Percentiles rank a stretch among this genome's conserved stretches.
phyloP scores from a whole-genome alignment of 2,113 vertebrate species.

The Pelmatolapia mariae region DNA sequence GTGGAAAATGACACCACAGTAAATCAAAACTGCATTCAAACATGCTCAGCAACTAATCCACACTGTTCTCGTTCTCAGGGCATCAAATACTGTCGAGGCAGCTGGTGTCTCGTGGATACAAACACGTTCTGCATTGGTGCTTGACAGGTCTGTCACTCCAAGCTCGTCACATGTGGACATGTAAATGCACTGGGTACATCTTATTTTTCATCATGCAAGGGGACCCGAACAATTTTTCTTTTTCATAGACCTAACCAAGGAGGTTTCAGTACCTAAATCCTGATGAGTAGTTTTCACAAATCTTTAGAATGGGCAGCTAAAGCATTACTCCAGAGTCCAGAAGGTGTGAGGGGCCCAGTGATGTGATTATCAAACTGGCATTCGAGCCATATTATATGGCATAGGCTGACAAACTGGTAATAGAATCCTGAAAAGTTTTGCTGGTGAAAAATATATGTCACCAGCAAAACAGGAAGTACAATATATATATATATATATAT shows the following conservation, averaged over 20 bases:
- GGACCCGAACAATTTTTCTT: not conserved
- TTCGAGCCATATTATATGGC: not conserved
- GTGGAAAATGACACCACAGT: not conserved
- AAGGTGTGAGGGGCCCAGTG: not conserved
- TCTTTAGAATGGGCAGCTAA: not conserved
- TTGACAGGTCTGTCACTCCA: not conserved
- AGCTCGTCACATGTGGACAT: not conserved
- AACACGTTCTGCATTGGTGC: not conserved
- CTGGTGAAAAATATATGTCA: not conserved
- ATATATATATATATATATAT: fast-evolving
- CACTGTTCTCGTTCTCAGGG: not conserved
- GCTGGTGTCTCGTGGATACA: not conserved
- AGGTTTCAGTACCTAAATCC: not conserved
- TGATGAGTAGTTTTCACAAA: not conserved
- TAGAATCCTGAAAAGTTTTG: not conserved
- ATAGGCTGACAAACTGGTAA: not conserved
- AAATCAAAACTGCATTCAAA: not conserved
- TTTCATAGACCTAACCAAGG: not conserved
- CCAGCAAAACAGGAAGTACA: not conserved
- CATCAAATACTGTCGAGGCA: not conserved
- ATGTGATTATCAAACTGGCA: not conserved
- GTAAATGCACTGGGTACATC: not conserved
- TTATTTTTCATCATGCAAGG: not conserved
- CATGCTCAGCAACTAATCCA: not conserved
- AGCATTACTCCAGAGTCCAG: not conserved